Evolutionary conservation across 30 jellyfish, hydroid and myxozoan species (phyloP).

Genomic region (Mastigias papua): DNA sequence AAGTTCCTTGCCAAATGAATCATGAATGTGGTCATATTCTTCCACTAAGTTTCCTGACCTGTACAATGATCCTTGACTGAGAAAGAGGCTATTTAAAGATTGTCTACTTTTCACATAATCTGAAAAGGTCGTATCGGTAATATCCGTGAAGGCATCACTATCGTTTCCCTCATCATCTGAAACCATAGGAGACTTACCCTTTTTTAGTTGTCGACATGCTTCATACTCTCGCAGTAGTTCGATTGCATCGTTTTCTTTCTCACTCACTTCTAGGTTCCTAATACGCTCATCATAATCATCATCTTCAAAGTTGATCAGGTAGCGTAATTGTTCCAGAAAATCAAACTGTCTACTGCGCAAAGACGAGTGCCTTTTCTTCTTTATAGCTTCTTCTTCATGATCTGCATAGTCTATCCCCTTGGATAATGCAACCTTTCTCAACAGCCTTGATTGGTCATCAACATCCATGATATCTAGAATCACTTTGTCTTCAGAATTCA

Average conservation of each 20-base stretch:
- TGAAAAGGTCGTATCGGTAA: slow-evolving; percentile 78
- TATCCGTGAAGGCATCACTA: slow-evolving; percentile 83
- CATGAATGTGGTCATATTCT: slow-evolving; percentile 16
- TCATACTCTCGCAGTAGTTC: slow-evolving; percentile 62
- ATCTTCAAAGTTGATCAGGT: slow-evolving; percentile 69
- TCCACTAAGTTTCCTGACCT: slow-evolving; percentile 26
- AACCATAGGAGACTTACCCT: slow-evolving; percentile 56
- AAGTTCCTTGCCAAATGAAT: neutral
- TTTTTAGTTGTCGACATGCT: slow-evolving; percentile 38
- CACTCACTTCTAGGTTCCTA: slow-evolving; percentile 14
- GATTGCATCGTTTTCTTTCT: slow-evolving; percentile 49
- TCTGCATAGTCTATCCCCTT: slow-evolving; percentile 45
- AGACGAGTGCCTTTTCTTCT: slow-evolving; percentile 23
- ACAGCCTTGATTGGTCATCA: slow-evolving; percentile 48
- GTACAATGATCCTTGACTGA: slow-evolving; percentile 58
- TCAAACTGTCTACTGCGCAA: slow-evolving; percentile 45
- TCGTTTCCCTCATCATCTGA: slow-evolving; percentile 85
- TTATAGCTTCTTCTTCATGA: slow-evolving; percentile 16
- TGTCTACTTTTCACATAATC: slow-evolving; percentile 54
- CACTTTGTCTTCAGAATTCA: slow-evolving; percentile 22
- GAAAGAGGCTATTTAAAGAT: slow-evolving; percentile 59
- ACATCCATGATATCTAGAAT: slow-evolving; percentile 31
- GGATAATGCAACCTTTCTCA: slow-evolving; percentile 50
- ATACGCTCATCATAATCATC: slow-evolving; percentile 39
- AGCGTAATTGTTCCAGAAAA: slow-evolving; percentile 58